These are phyloP conservation scores for Podocnemis expansa DNA, from an alignment of 2,113 vertebrate genomes.

Conservation along the genomic window DNA sequence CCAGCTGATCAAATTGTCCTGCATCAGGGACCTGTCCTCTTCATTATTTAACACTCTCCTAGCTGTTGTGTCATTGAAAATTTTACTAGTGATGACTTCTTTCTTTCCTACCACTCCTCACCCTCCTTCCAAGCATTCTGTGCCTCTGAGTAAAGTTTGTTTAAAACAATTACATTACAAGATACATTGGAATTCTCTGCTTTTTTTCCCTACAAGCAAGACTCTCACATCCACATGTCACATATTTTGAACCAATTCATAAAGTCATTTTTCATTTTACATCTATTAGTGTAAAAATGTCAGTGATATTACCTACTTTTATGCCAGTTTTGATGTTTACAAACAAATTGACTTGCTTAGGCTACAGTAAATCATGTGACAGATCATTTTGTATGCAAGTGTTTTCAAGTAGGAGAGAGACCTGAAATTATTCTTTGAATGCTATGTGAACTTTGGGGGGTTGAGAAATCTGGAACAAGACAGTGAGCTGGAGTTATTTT, in stretches of 20 bases:
- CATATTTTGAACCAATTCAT: not conserved
- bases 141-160: not conserved
- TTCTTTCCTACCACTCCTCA: not conserved
- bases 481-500: not conserved
- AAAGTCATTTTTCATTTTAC: not conserved
- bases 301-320: not conserved
- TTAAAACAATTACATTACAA: constrained; percentile 22
- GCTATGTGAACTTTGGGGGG: not conserved
- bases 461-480: not conserved
- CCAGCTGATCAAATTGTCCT: not conserved
- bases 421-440: not conserved
- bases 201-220: not conserved
- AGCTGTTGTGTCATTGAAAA: not conserved
- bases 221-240: not conserved
- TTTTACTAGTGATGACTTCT: not conserved
- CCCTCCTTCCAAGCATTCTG: not conserved
- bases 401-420: not conserved
- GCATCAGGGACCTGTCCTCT: not conserved
- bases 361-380: not conserved
- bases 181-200: not conserved
- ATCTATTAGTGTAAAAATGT: rapidly evolving
- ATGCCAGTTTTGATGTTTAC: not conserved
- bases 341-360: not conserved
- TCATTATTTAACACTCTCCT: not conserved
- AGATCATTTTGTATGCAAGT: not conserved